Conservation (phyloP, 2,797 vertebrate species). For the Characodon lateralis region DNA sequence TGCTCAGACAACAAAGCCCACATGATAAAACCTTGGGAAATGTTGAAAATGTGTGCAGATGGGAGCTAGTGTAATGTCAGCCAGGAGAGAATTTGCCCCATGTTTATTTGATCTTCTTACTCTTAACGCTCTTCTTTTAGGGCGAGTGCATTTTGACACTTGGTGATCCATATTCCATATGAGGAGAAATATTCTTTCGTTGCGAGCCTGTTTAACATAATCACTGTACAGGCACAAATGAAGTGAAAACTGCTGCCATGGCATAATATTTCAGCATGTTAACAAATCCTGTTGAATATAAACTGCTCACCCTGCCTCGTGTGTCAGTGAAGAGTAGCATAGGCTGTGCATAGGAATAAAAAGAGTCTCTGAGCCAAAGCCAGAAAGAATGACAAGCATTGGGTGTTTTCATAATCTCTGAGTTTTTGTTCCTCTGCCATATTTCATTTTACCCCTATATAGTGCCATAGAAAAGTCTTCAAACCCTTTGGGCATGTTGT, state of each 20-base stretch:
- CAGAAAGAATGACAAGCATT: slow-evolving; percentile 54
- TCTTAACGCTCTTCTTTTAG: slow-evolving; percentile 45
- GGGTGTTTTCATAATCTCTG: slow-evolving; percentile 55
- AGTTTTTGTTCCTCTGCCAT: slow-evolving; percentile 35
- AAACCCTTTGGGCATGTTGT: background rate
- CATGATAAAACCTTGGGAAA: slow-evolving; percentile 39
- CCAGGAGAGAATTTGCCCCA: slow-evolving; percentile 50
- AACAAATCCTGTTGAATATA: slow-evolving; percentile 64
- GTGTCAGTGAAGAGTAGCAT: slow-evolving; percentile 57
- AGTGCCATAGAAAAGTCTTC: background rate
- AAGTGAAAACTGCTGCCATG: slow-evolving; percentile 59
- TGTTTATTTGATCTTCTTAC: slow-evolving; percentile 67
- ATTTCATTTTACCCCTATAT: background rate
- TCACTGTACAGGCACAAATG: slow-evolving; percentile 49
- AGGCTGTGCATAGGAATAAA: slow-evolving; percentile 34
- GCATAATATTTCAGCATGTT: slow-evolving; percentile 56
- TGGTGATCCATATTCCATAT: slow-evolving; percentile 59
- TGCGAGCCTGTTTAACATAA: slow-evolving; percentile 36
- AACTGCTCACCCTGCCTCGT: slow-evolving; percentile 35
- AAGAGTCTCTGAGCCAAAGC: slow-evolving; percentile 44
- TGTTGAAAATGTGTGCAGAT: slow-evolving; percentile 55
- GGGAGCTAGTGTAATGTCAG: slow-evolving; percentile 44
- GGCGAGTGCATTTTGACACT: slow-evolving; percentile 49
- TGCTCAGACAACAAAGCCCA: slow-evolving; percentile 46
- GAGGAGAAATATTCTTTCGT: slow-evolving; percentile 52